Evolutionary conservation across 2,113 vertebrate species (phyloP), one percentile per base, ranked within the genome.

Genomic region (Orycteropus afer): DNA sequence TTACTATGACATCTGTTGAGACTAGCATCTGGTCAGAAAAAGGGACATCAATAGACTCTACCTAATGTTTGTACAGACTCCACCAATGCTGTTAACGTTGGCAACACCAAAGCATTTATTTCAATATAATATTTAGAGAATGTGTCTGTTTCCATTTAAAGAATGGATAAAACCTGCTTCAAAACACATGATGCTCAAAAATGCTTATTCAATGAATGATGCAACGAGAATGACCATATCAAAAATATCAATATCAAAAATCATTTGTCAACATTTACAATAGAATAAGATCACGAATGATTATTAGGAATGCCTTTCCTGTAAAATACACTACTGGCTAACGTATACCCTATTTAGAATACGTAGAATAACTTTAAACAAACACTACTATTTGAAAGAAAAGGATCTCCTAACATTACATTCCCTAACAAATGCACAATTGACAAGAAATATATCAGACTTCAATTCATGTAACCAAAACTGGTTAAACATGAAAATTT

Each of bases 1-100:
- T 89, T 37, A 86, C 65, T 32, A 4, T 51, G 88, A 61, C 63
- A 90, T 67, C 74, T 45, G 61, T 69, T 91, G 95, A 94, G 77
- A 97, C 57, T 17, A 93, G 40, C 85, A 90, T 93, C 81, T 89
- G 94, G 47, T 77, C 94, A 91, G 82, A 96, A 92, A 96, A 0
- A 74, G 78, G 82, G 74, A 53, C 45, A 65, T 96, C 79, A 73
- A 18, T 79, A 86, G 93, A 83, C 89, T 74, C 55, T 76, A 83
- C 89, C 42, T 0, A 7, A 61, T 90, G 57, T 89, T 79, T 97
- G 83, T n/a, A 92, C 18, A 84, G 88, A 53, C 27, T 63, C 42
- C 88, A 80, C 53, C 74, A 80, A 27, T 86, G 69, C 40, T 57
- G 27, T 4, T 57, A 79, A 73, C 55, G 81, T 13, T 25, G 59